These are phyloP conservation scores for Lepidurus arcticus DNA, from an alignment of 1,140 invertebrate genomes.

Conservation along the genomic window DNA sequence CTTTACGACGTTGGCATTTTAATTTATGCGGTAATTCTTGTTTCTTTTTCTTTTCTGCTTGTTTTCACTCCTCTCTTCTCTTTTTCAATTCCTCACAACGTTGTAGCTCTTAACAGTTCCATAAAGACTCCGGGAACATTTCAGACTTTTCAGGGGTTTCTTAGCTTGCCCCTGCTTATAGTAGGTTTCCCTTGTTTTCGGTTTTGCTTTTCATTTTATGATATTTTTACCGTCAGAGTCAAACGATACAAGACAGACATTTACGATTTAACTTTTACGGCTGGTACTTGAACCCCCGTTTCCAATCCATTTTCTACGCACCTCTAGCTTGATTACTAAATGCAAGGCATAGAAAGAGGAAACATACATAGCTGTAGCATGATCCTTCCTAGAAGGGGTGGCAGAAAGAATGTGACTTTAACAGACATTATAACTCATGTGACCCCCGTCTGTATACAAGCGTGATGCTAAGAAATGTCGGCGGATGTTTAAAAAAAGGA, in stretches of 20 bases:
- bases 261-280: background rate
- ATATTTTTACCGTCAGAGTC: background rate
- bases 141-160: background rate
- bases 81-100: background rate
- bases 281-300: background rate
- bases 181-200: background rate
- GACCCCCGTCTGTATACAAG: no score
- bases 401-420: no score
- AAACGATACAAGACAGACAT: background rate
- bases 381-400: no score
- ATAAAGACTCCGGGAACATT: background rate
- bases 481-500: no score
- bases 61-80: background rate
- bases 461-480: no score
- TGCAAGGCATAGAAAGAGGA: no score
- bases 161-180: background rate
- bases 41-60: background rate
- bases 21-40: background rate
- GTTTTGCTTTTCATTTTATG: background rate
- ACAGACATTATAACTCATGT: no score
- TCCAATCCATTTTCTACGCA: background rate
- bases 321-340: background rate
- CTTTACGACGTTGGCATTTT: constrained; percentile 10
- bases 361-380: no score
- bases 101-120: constrained; percentile 14